A percentile compares a stretch with the other conserved stretches of the same genome.
phyloP scores from a whole-genome alignment of 2,113 vertebrate genomes.

The Caloenas nicobarica region DNA sequence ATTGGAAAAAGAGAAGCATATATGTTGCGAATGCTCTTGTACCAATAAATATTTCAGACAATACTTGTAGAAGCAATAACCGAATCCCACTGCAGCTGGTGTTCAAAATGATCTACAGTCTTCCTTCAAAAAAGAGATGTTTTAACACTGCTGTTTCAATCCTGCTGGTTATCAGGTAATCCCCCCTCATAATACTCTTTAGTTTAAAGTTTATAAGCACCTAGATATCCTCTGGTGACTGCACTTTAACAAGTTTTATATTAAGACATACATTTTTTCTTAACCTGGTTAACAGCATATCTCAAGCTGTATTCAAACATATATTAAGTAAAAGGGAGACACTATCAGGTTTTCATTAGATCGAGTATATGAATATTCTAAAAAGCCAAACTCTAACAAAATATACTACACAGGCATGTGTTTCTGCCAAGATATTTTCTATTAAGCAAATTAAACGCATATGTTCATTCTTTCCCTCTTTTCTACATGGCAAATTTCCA shows the following conservation, averaged over 20 bases:
- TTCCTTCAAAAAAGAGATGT: not conserved
- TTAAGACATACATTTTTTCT: conserved; percentile 25
- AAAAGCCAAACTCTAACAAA: conserved; percentile 1
- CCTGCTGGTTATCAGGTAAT: not conserved
- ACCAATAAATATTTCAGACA: conserved; percentile 3
- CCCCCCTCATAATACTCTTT: not conserved
- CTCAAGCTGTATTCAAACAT: not conserved
- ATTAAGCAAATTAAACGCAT: conserved; percentile 40
- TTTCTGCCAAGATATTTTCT: conserved; percentile 18
- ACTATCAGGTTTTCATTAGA: not conserved
- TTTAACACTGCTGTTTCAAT: conserved; percentile 3
- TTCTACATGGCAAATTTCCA: not conserved
- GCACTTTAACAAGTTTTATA: conserved; percentile 28
- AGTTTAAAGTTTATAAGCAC: conserved; percentile 35
- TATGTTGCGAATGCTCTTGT: not conserved
- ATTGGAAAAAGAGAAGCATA: not conserved
- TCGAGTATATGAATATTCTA: not conserved
- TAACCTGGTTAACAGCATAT: not conserved
- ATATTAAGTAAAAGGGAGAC: not conserved
- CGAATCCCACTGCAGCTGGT: not conserved
- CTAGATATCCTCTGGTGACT: not conserved
- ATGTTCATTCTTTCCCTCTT: not conserved
- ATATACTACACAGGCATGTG: not conserved
- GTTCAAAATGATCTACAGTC: not conserved
- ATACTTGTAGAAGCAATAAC: not conserved